Conservation (phyloP, 2,113 vertebrate genomes). For the Alethe castanea region DNA sequence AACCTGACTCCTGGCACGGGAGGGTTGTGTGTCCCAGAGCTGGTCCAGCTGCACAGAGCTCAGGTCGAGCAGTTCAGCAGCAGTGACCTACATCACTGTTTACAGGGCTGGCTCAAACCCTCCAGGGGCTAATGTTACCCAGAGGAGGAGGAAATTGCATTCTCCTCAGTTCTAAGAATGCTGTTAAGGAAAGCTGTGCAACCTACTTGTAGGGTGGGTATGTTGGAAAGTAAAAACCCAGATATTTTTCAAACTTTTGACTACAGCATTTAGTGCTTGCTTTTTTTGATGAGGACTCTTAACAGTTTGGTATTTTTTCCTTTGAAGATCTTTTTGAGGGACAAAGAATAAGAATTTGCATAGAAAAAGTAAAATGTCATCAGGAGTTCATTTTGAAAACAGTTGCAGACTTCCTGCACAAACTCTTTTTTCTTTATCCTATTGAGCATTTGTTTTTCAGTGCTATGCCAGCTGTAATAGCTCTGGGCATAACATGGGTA, state of each 20-base stretch:
- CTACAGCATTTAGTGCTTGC: background rate
- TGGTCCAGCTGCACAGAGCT: background rate
- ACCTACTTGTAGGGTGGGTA: background rate
- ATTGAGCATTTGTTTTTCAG: background rate
- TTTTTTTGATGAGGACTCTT: background rate
- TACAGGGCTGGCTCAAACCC: background rate
- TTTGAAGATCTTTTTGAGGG: background rate
- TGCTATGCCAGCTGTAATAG: background rate
- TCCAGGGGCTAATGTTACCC: background rate
- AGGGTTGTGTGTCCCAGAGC: background rate
- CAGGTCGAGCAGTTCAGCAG: background rate
- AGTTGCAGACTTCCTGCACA: background rate
- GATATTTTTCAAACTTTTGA: background rate
- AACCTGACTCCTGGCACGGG: constrained; percentile 19
- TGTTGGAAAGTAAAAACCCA: background rate
- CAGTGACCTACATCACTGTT: background rate
- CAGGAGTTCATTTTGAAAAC: background rate
- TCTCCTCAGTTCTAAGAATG: background rate
- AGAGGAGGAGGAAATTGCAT: background rate
- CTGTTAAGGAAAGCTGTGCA: background rate
- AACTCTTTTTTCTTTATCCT: background rate
- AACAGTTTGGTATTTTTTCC: background rate
- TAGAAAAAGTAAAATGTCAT: background rate
- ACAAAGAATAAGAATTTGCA: background rate
- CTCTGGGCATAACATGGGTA: background rate